A percentile compares a stretch with the other conserved stretches of the same genome.
Evolutionary conservation across 2,888 invertebrate genomes (phyloP).

Genomic region (Agrilus mali): DNA sequence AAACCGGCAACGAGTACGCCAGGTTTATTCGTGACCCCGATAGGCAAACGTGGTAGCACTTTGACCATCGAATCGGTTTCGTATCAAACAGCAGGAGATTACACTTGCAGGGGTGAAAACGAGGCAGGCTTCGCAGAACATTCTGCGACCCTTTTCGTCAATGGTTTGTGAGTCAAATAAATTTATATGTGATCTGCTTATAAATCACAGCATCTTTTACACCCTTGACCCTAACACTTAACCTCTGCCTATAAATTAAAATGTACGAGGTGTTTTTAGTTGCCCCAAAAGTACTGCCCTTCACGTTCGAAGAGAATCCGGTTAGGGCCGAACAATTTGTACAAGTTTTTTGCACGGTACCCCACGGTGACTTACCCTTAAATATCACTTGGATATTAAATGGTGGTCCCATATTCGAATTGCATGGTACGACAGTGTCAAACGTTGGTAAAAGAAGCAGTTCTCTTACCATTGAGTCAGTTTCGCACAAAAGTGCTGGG

Average conservation of each 20-base stretch:
- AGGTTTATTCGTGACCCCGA: conserved; percentile 39
- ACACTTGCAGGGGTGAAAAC: conserved; percentile 64
- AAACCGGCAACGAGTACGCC: conserved; percentile 37
- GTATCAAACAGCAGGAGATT: conserved; percentile 61
- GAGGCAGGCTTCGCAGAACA: conserved; percentile 55
- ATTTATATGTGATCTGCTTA: conserved; percentile 1
- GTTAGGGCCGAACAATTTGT: conserved; percentile 44
- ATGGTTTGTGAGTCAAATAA: conserved; percentile 42
- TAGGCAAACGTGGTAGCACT: conserved; percentile 39
- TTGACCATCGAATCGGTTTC: conserved; percentile 57
- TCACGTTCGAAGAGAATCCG: conserved; percentile 47
- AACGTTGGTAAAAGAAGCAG: conserved; percentile 34
- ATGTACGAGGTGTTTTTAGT: conserved; percentile 33
- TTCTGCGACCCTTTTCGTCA: conserved; percentile 57
- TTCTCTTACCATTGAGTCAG: conserved; percentile 32
- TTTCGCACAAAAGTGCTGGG: conserved; percentile 42
- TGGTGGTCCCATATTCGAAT: conserved; percentile 20
- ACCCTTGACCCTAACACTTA: background rate
- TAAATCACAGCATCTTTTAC: conserved; percentile 1
- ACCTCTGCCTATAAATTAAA: too few relatives aligned
- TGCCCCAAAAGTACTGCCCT: conserved; percentile 48
- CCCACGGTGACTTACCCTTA: conserved; percentile 47
- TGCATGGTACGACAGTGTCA: conserved; percentile 13
- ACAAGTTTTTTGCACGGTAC: conserved; percentile 45
- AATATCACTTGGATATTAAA: conserved; percentile 48